These are phyloP conservation scores for Diplolepis rosae DNA, from an alignment of 2,888 invertebrate genomes.

Conservation along the genomic window DNA sequence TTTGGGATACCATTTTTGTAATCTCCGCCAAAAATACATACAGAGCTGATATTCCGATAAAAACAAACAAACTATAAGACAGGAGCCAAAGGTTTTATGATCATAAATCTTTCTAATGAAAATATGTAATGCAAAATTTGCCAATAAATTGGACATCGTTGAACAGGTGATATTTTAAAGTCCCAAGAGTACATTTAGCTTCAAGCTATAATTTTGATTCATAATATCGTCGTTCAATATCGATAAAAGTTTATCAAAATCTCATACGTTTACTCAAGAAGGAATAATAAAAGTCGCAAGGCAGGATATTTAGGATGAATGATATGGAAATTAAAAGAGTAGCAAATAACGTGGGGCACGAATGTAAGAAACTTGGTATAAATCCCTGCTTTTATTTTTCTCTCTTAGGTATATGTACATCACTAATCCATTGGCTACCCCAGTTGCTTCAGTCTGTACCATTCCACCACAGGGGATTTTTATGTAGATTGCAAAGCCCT, in stretches of 20 bases:
- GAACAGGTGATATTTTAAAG: neutral
- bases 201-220: neutral
- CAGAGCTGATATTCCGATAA: too few species aligned
- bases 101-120: too few species aligned
- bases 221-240: neutral
- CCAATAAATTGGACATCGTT: neutral
- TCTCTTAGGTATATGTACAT: constrained; percentile 51
- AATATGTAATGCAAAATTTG: neutral
- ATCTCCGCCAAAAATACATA: too few species aligned
- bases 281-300: neutral
- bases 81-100: too few species aligned
- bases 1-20: too few species aligned
- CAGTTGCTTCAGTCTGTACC: constrained; percentile 43
- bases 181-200: neutral
- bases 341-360: constrained; percentile 48
- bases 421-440: constrained; percentile 64
- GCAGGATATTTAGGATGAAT: constrained; percentile 56
- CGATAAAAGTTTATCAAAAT: neutral
- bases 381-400: constrained; percentile 46
- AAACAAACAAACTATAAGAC: too few species aligned
- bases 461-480: constrained; percentile 54
- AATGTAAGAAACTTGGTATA: constrained; percentile 49
- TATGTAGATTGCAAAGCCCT: constrained; percentile 59
- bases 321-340: constrained; percentile 65
- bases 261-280: neutral